Percentiles rank a stretch among this genome's conserved stretches.
These are phyloP conservation scores for Glareola pratincola DNA, from an alignment of 2,113 vertebrate genomes.

Conservation along the genomic window DNA sequence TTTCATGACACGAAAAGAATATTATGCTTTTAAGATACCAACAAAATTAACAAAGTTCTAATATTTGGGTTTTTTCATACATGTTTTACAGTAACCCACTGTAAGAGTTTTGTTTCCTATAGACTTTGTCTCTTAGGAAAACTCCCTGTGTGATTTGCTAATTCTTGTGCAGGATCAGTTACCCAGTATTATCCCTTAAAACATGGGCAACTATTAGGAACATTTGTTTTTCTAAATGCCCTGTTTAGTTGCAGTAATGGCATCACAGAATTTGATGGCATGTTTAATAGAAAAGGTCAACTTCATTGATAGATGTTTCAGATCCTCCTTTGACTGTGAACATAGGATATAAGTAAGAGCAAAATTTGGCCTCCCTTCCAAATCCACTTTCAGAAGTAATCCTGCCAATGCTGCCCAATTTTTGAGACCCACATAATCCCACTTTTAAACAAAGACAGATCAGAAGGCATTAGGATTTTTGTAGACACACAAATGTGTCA, in stretches of 20 bases:
- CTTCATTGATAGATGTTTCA: neutral
- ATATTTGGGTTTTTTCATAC: neutral
- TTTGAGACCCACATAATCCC: neutral
- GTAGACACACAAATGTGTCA: neutral
- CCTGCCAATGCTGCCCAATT: neutral
- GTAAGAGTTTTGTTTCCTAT: neutral
- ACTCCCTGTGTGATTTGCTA: neutral
- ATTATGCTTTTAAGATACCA: neutral
- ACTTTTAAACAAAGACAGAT: neutral
- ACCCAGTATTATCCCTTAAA: neutral
- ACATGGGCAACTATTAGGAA: neutral
- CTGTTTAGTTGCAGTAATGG: neutral
- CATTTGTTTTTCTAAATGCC: neutral
- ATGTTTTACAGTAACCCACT: neutral
- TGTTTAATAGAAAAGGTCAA: neutral
- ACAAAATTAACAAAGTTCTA: neutral
- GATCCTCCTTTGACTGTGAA: neutral
- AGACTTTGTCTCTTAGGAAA: neutral
- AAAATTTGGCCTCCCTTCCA: neutral
- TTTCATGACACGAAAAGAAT: neutral
- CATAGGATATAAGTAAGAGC: neutral
- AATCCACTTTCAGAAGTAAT: neutral
- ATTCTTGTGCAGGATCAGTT: neutral
- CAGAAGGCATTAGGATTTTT: neutral
- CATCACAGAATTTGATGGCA: neutral